Conservation (phyloP, 2,888 invertebrate genomes). For the Trissolcus brochymenae region DNA sequence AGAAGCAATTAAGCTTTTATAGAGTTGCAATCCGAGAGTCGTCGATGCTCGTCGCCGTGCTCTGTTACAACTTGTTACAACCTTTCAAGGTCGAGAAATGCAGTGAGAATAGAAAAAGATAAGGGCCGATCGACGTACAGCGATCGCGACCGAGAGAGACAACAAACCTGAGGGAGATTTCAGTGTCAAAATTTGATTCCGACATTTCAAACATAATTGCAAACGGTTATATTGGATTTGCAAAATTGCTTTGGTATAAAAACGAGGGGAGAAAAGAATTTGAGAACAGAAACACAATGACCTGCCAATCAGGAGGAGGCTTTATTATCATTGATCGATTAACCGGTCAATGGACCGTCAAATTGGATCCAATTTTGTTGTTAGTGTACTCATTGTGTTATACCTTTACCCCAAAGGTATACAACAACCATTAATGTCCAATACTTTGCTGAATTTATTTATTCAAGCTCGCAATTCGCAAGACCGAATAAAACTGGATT, state of each 20-base stretch:
- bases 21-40: constrained; percentile 67
- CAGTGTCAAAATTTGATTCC: constrained; percentile 16
- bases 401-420: no score
- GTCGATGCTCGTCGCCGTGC: constrained; percentile 43
- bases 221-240: background rate
- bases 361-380: constrained; percentile 43
- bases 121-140: constrained; percentile 16
- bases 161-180: background rate
- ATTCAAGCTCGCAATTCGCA: background rate
- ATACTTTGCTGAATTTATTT: no score
- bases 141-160: background rate
- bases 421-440: no score
- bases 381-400: constrained; percentile 8
- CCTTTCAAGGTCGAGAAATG: constrained; percentile 66
- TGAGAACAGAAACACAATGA: constrained; percentile 19
- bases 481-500: no score
- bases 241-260: background rate
- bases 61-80: constrained; percentile 65
- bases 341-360: constrained; percentile 47
- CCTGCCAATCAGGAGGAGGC: constrained; percentile 29
- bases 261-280: background rate
- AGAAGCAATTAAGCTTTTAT: constrained; percentile 74
- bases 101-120: constrained; percentile 47
- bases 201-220: constrained; percentile 25
- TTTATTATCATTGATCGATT: constrained; percentile 51